These are phyloP conservation scores for Tipula confusa DNA, from an alignment of 2,888 invertebrate genomes.

Conservation along the genomic window DNA sequence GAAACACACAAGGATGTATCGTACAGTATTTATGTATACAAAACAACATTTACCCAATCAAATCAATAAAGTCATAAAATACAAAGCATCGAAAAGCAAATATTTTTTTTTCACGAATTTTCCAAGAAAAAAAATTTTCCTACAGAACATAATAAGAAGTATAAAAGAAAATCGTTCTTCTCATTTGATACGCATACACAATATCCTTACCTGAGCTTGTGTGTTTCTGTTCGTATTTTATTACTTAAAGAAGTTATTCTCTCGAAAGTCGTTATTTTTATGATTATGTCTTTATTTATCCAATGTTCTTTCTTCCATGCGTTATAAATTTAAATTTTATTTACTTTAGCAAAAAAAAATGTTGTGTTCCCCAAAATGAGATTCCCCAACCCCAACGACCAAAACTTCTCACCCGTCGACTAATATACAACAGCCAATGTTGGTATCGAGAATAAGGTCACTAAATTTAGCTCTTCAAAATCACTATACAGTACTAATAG, in stretches of 20 bases:
- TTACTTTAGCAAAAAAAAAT: background rate
- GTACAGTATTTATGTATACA: background rate
- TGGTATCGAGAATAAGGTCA: background rate
- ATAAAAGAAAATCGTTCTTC: background rate
- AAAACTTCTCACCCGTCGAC: background rate
- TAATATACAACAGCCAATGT: background rate
- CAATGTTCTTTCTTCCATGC: background rate
- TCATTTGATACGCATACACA: background rate
- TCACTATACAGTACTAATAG: background rate
- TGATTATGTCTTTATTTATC: background rate
- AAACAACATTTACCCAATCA: background rate
- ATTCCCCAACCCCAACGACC: background rate
- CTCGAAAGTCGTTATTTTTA: background rate
- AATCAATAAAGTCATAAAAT: conserved; percentile 12
- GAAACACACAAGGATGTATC: no score
- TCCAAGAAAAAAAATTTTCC: background rate
- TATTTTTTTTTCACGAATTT: background rate
- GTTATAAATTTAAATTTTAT: background rate
- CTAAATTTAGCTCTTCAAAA: background rate
- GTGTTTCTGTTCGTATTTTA: background rate
- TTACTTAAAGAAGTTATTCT: background rate
- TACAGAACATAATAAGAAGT: no score
- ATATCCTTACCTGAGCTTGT: background rate
- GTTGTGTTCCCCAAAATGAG: background rate
- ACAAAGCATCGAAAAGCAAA: background rate